Evolutionary conservation across 2,797 vertebrate species (phyloP).

Genomic region (Chelmon rostratus): DNA sequence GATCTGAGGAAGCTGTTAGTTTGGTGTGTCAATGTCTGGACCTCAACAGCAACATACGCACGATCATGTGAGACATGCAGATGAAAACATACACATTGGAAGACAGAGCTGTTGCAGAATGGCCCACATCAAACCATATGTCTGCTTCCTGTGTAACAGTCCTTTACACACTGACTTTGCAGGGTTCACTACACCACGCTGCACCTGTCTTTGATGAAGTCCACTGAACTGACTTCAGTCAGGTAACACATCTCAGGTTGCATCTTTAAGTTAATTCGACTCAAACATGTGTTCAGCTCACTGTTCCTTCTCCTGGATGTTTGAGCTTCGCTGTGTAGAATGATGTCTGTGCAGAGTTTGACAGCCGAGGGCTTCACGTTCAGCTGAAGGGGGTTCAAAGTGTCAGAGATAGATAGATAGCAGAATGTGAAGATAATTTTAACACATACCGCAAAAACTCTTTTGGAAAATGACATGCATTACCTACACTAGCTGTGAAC

Average conservation of each 20-base stretch:
- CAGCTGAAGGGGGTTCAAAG: too few relatives aligned
- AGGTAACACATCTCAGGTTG: slow-evolving; percentile 42
- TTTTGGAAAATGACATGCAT: too few relatives aligned
- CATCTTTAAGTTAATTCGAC: neutral
- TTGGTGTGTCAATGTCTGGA: slow-evolving; percentile 66
- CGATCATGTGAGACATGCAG: slow-evolving; percentile 58
- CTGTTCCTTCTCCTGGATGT: neutral
- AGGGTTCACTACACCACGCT: slow-evolving; percentile 71
- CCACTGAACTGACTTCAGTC: slow-evolving; percentile 1
- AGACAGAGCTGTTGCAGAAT: neutral
- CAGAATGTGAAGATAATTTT: too few relatives aligned
- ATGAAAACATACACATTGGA: neutral
- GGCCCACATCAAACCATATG: neutral
- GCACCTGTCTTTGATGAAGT: slow-evolving; percentile 59
- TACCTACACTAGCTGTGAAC: too few relatives aligned
- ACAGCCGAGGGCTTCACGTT: neutral
- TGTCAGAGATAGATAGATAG: too few relatives aligned
- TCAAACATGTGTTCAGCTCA: neutral
- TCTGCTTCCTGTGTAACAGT: neutral
- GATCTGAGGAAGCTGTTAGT: slow-evolving; percentile 43
- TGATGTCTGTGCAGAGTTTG: neutral
- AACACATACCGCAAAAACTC: too few relatives aligned
- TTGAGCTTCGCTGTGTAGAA: neutral
- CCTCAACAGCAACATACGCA: slow-evolving; percentile 47
- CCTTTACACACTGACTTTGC: slow-evolving; percentile 12